phyloP scores from a whole-genome alignment of 1,140 invertebrate species.

The Drosophila pseudoananassae region DNA sequence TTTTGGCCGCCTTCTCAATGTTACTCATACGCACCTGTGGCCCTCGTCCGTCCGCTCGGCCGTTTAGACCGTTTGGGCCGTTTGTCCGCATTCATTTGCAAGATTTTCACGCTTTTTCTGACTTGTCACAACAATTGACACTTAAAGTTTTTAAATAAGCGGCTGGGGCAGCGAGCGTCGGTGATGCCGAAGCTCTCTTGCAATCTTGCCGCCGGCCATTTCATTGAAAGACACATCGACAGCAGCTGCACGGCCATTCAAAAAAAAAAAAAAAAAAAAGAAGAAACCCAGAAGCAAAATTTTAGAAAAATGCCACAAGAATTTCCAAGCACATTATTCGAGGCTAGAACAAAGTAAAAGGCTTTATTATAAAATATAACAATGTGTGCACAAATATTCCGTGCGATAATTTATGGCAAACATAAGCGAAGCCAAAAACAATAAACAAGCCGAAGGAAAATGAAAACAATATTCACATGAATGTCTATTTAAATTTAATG shows the following conservation, averaged over 20 bases:
- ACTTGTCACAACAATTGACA: slow-evolving; percentile 82
- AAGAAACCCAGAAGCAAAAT: slow-evolving; percentile 55
- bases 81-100: slow-evolving; percentile 68
- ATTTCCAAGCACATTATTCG: slow-evolving; percentile 36
- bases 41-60: slow-evolving; percentile 38
- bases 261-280: background rate
- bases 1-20: slow-evolving; percentile 73
- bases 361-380: slow-evolving; percentile 59
- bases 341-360: slow-evolving; percentile 66
- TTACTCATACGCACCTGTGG: slow-evolving; percentile 79
- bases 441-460: slow-evolving; percentile 27
- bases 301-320: slow-evolving; percentile 52
- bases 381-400: slow-evolving; percentile 74
- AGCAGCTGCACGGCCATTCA: slow-evolving; percentile 67
- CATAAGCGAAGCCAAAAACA: slow-evolving; percentile 48
- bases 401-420: slow-evolving; percentile 69
- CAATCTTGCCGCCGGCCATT: slow-evolving; percentile 20
- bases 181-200: slow-evolving; percentile 39
- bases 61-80: slow-evolving; percentile 1
- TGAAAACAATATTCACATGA: slow-evolving; percentile 25
- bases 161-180: slow-evolving; percentile 24
- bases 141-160: slow-evolving; percentile 72
- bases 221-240: slow-evolving; percentile 75
- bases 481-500: slow-evolving; percentile 28
- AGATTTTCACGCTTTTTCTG: slow-evolving; percentile 74